phyloP scores from a whole-genome alignment of 1,140 invertebrate genomes.

The Zophobas morio region DNA sequence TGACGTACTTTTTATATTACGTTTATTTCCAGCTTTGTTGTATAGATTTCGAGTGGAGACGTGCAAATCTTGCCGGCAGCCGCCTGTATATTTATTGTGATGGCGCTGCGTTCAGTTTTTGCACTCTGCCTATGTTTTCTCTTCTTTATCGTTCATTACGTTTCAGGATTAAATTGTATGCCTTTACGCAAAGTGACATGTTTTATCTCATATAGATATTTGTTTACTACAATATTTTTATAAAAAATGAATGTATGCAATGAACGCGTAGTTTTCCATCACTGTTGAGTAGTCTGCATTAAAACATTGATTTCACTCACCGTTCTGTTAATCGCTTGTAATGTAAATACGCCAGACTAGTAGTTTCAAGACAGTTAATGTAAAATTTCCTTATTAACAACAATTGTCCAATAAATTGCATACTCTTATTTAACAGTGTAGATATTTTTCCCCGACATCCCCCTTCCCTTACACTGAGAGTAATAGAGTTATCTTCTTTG shows the following conservation, averaged over 20 bases:
- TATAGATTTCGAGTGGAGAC: conserved; percentile 22
- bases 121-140: conserved; percentile 16
- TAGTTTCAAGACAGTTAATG: conserved; percentile 40
- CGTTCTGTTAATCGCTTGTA: conserved; percentile 27
- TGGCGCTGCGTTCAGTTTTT: conserved; percentile 12
- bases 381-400: conserved; percentile 43
- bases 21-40: conserved; percentile 21
- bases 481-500: background rate
- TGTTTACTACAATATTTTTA: conserved; percentile 45
- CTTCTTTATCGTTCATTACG: conserved; percentile 7
- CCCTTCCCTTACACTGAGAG: background rate
- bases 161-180: conserved; percentile 32
- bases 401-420: conserved; percentile 48
- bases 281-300: conserved; percentile 39
- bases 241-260: conserved; percentile 49
- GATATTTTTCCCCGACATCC: conserved; percentile 19
- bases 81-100: background rate
- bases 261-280: conserved; percentile 37
- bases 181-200: conserved; percentile 36
- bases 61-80: conserved; percentile 16
- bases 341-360: conserved; percentile 41
- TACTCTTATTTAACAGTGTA: conserved; percentile 41
- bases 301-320: conserved; percentile 22
- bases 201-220: conserved; percentile 46
- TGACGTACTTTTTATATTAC: conserved; percentile 28